Evolutionary conservation across 2,888 invertebrate species (phyloP).

Genomic region (Athripsodes cinereus): DNA sequence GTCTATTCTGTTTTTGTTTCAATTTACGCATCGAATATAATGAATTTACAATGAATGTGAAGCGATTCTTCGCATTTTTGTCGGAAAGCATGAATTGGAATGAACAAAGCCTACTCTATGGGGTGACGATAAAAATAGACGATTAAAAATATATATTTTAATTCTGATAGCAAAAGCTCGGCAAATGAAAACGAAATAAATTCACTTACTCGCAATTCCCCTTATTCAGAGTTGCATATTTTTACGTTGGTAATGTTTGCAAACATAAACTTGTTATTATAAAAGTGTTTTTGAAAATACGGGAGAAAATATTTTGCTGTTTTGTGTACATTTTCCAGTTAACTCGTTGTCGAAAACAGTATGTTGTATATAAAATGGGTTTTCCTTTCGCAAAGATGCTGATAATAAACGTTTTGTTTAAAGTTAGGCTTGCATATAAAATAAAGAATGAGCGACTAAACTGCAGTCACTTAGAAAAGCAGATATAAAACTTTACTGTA

Average conservation of each 20-base stretch:
- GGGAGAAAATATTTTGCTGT: too few relatives aligned
- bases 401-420: too few relatives aligned
- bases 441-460: too few relatives aligned
- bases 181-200: slow-evolving; percentile 15
- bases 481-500: too few relatives aligned
- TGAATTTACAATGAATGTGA: slow-evolving; percentile 9
- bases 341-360: too few relatives aligned
- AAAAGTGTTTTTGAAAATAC: too few relatives aligned
- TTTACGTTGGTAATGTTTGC: neutral
- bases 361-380: too few relatives aligned
- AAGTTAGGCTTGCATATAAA: too few relatives aligned
- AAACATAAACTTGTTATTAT: too few relatives aligned
- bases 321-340: too few relatives aligned
- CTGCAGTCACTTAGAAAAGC: too few relatives aligned
- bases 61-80: slow-evolving; percentile 20
- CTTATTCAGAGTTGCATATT: neutral
- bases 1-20: neutral
- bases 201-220: slow-evolving; percentile 7
- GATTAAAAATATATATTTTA: slow-evolving; percentile 7
- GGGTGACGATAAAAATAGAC: neutral
- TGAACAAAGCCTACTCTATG: slow-evolving; percentile 11
- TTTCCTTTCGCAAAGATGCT: too few relatives aligned
- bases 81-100: slow-evolving; percentile 12
- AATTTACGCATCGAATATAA: neutral
- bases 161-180: slow-evolving; percentile 10